These are phyloP conservation scores for Phacellophora camtschatica DNA, from an alignment of 30 jellyfish, hydroid and myxozoan genomes.

Conservation along the genomic window DNA sequence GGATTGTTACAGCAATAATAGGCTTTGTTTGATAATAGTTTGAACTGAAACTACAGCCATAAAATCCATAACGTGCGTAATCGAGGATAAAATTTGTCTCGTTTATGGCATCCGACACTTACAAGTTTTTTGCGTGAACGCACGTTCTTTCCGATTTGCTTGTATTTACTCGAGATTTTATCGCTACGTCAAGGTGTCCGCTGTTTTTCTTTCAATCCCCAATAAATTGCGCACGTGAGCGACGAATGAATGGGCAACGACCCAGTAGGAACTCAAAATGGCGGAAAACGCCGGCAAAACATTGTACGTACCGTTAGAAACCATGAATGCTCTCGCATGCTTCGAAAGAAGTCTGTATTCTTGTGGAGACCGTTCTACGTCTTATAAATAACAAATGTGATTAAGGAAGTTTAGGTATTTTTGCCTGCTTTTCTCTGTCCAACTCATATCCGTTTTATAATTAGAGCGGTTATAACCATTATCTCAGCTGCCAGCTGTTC, in stretches of 20 bases:
- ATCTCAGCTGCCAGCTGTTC: too few relatives aligned
- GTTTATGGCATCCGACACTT: not conserved
- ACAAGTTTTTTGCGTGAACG: not conserved
- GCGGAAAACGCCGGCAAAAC: not conserved
- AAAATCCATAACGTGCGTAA: not conserved
- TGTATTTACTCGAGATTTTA: not conserved
- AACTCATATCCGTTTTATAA: slow-evolving; percentile 73
- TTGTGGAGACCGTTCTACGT: not conserved
- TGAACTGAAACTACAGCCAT: not conserved
- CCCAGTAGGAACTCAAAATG: not conserved
- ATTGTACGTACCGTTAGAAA: slow-evolving; percentile 30
- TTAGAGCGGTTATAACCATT: slow-evolving; percentile 72
- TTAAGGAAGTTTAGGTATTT: slow-evolving; percentile 78
- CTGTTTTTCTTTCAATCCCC: not conserved
- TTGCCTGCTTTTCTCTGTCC: slow-evolving; percentile 50
- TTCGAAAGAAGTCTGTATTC: not conserved
- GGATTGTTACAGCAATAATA: not conserved
- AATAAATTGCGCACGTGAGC: slow-evolving; percentile 41
- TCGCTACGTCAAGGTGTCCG: not conserved
- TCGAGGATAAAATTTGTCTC: not conserved
- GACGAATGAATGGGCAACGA: slow-evolving; percentile 33
- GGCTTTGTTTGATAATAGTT: not conserved
- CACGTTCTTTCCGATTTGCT: not conserved
- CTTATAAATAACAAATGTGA: slow-evolving; percentile 73
- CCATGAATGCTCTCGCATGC: not conserved